Percentiles rank a stretch among this genome's conserved stretches.
Evolutionary conservation across 2,888 invertebrate genomes (phyloP).

Genomic region (Lasioglossum leucozonium): DNA sequence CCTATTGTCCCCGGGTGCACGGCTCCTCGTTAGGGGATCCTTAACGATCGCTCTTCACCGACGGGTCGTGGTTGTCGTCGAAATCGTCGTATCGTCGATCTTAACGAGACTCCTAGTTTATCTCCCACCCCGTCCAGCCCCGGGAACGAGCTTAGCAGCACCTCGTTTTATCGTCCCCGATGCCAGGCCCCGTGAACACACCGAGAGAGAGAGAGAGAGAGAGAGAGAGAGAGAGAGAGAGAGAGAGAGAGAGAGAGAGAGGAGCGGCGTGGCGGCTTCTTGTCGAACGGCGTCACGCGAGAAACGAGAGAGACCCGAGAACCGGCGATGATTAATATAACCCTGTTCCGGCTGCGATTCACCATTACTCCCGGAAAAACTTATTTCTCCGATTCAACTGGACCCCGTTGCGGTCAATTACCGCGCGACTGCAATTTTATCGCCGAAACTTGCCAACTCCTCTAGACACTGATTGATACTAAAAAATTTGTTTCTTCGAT

Average conservation of each 20-base stretch:
- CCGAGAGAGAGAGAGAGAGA: too few species aligned
- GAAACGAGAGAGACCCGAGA: slow-evolving; percentile 7
- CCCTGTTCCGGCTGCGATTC: slow-evolving; percentile 3
- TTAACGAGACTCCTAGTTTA: slow-evolving; percentile 70
- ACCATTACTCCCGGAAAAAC: background rate
- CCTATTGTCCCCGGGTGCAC: slow-evolving; percentile 66
- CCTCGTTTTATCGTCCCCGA: slow-evolving; percentile 50
- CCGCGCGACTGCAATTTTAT: background rate
- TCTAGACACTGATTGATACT: background rate
- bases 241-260: background rate
- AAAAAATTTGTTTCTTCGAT: background rate
- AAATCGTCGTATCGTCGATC: slow-evolving; percentile 71
- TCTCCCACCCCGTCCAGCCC: slow-evolving; percentile 40
- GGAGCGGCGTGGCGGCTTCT: slow-evolving; percentile 14
- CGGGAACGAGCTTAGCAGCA: slow-evolving; percentile 42
- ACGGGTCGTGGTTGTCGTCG: slow-evolving; percentile 64
- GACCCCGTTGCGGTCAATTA: background rate
- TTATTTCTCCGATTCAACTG: background rate
- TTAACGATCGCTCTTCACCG: slow-evolving; percentile 72
- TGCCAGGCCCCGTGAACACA: slow-evolving; percentile 7
- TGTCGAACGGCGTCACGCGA: slow-evolving; percentile 6
- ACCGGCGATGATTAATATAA: slow-evolving; percentile 19
- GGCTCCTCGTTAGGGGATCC: slow-evolving; percentile 72
- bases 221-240: too few species aligned
- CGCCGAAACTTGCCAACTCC: background rate